phyloP scores from a whole-genome alignment of 2,113 vertebrate species.

The crab-eating macaque (Macaca fascicularis) region DNA sequence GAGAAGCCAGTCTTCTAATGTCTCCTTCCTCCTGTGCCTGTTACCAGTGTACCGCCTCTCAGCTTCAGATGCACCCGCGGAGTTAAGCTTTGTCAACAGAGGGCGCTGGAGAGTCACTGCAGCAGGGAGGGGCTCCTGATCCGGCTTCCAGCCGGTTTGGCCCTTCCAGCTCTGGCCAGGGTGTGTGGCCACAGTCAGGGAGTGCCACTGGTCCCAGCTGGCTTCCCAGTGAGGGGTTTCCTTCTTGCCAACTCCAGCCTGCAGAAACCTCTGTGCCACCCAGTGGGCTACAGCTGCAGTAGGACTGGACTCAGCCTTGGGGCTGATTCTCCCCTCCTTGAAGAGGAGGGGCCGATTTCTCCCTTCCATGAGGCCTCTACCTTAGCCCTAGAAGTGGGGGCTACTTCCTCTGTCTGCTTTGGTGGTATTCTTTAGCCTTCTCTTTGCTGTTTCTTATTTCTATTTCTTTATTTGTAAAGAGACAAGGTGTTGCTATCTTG shows the following conservation, averaged over 20 bases:
- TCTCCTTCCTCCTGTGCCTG: not conserved
- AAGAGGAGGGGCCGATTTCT: no score
- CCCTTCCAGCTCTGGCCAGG: not conserved
- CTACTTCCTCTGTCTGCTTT: no score
- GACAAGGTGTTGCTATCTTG: not conserved
- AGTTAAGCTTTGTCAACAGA: not conserved
- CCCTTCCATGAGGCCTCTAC: no score
- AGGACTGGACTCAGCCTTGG: not conserved
- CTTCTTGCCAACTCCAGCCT: not conserved
- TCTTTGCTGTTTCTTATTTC: no score
- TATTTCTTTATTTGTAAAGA: no score
- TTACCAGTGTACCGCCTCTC: not conserved
- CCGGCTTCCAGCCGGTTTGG: fast-evolving
- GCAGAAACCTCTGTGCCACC: not conserved
- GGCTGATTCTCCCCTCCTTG: not conserved
- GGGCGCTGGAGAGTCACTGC: not conserved
- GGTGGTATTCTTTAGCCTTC: no score
- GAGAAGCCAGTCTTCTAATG: not conserved
- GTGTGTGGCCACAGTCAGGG: not conserved
- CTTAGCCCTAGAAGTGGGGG: no score
- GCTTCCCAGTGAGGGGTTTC: not conserved
- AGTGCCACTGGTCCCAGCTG: not conserved
- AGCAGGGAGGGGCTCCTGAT: not conserved
- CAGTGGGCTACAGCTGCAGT: not conserved
- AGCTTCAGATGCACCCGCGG: not conserved